phyloP scores from a whole-genome alignment of 2,113 vertebrate genomes.

The Prionailurus bengalensis region DNA sequence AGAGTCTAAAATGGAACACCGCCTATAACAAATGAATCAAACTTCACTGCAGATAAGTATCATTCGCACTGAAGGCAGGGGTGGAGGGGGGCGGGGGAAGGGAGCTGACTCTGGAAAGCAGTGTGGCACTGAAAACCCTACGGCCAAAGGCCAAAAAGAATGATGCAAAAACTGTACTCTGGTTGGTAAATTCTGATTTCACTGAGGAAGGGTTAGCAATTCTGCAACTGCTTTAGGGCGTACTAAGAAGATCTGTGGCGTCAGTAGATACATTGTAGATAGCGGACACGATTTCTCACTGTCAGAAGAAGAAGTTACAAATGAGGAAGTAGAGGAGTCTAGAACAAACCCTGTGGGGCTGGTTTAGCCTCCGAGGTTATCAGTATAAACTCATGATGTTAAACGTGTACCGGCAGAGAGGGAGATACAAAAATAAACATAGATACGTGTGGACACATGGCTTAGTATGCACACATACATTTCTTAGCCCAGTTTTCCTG shows the following conservation, averaged over 20 bases:
- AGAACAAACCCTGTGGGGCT: background rate
- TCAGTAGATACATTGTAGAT: background rate
- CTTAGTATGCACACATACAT: too few species aligned
- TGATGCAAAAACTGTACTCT: background rate
- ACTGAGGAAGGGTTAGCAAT: background rate
- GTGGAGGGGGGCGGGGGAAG: background rate
- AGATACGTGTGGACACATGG: background rate
- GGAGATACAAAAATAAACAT: background rate
- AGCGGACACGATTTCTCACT: background rate
- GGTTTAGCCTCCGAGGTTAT: background rate
- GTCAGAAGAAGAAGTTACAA: background rate
- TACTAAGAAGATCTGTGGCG: background rate
- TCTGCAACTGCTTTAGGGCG: background rate
- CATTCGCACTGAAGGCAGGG: background rate
- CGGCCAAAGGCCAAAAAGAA: background rate
- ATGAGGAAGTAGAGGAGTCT: constrained; percentile 30
- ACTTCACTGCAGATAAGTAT: background rate
- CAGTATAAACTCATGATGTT: background rate
- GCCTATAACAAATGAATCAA: background rate
- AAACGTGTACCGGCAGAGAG: background rate
- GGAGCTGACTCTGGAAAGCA: background rate
- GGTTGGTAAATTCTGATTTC: background rate
- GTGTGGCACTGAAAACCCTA: background rate
- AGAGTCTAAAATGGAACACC: background rate
- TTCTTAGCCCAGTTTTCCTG: background rate